A percentile compares a stretch with the other conserved stretches of the same genome.
phyloP scores from a whole-genome alignment of 2,113 vertebrate genomes.

The Myanophis thanlyinensis region DNA sequence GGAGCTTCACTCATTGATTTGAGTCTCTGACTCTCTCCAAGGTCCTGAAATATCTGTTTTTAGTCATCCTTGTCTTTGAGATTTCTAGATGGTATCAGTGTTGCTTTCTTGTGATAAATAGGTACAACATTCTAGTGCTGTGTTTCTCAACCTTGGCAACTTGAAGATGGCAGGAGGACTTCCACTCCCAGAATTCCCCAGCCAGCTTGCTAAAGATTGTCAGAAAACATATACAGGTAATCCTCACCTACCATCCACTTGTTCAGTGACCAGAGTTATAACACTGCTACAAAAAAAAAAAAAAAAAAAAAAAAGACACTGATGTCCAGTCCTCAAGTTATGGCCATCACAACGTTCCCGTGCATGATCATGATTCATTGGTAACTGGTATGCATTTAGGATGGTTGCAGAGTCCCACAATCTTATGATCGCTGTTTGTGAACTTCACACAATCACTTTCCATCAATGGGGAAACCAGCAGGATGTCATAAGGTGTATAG shows the following conservation, averaged over 20 bases:
- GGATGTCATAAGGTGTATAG: background rate
- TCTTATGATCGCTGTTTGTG: background rate
- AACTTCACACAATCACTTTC: background rate
- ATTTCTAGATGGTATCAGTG: background rate
- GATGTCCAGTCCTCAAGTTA: background rate
- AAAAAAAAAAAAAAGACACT: background rate
- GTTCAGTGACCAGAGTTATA: background rate
- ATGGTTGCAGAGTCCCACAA: background rate
- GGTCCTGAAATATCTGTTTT: background rate
- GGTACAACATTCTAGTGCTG: background rate
- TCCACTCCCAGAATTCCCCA: background rate
- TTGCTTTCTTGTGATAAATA: background rate
- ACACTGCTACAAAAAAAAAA: background rate
- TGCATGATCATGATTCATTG: background rate
- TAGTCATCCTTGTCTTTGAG: background rate
- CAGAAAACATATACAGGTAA: background rate
- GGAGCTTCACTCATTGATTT: background rate
- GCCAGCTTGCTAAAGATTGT: background rate
- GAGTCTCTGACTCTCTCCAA: background rate
- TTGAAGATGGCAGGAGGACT: background rate
- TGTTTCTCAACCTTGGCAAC: background rate
- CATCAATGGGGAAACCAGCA: background rate
- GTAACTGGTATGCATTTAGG: background rate
- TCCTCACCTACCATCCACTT: background rate
- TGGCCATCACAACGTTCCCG: background rate